Base-by-base conservation (phyloP, 2,888 invertebrate genomes). In the Teinopalpus imperialis region DNA sequence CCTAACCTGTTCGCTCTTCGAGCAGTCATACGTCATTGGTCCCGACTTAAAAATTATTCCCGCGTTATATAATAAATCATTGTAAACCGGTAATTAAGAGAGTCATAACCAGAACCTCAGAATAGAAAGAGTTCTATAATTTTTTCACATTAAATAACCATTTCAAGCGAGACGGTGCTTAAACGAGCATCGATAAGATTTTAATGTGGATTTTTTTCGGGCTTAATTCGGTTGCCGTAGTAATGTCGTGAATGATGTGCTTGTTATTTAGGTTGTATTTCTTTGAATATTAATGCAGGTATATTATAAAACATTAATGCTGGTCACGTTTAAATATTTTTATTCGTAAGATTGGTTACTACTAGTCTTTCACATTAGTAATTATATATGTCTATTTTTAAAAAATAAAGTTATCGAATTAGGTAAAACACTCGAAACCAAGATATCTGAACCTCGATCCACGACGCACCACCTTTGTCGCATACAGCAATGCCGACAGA, bases 11-110 rank as follows among this genome's bases (percentile, higher is more conserved):
- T 83, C 69, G 55, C 54, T 55, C 49, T 32, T 63, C 64, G 74
- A 71, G 67, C 68, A 74, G 81, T 76, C 78, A 81, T 86, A 85
- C 85, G 85, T 86, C 86, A 83, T 82, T 78, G 81, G 71, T 41
- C 71, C 23, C 54, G 75, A 68, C 74, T 81, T 68, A 70, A 81
- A 80, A 85, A 83, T 81, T 79, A 83, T 86, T 82, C 83, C 76
- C 63, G 69, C 75, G 77, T 85, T 81, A 81, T 74, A 81, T 73
- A 81, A 87, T 88, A 88, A 88, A 88, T 88, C 87, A 88, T 87
- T 81, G 82, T 83, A 79, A 81, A 77, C 86, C 79, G 65, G 86
- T 87, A 88, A 88, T 88, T 88, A 88, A 86, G 81, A 82, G 82
- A 81, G 81, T 85, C 82, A 82, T 77, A 83, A 76, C 81, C 81